Evolutionary conservation across 2,113 vertebrate species (phyloP).

Genomic region (Montifringilla adamsi): DNA sequence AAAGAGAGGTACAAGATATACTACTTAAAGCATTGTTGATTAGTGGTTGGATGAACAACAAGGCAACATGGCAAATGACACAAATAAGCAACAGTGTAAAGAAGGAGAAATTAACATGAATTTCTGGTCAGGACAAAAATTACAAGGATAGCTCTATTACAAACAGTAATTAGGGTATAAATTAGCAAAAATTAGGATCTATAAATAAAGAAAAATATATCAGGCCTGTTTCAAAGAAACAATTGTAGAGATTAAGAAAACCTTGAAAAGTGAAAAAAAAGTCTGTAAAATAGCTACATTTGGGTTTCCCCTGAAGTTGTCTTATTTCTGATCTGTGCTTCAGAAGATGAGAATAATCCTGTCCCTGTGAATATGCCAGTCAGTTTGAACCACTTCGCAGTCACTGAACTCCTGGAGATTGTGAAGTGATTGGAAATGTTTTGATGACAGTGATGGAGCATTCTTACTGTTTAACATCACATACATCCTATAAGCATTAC

Average conservation of each 20-base stretch:
- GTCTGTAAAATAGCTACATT: background rate
- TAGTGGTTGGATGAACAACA: background rate
- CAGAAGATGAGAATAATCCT: background rate
- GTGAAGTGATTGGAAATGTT: background rate
- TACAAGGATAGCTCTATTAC: background rate
- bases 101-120: background rate
- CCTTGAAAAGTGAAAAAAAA: fast-evolving
- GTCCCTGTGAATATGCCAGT: background rate
- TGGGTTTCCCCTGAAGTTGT: background rate
- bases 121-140: background rate
- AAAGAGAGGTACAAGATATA: background rate
- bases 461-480: background rate
- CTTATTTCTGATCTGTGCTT: background rate
- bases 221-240: background rate
- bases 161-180: background rate
- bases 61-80: background rate
- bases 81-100: background rate
- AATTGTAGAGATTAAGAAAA: background rate
- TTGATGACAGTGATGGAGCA: background rate
- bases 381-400: background rate
- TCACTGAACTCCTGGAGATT: background rate
- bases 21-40: background rate
- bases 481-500: background rate
- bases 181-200: background rate
- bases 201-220: background rate